A percentile compares a stretch with the other conserved stretches of the same genome.
Conservation (phyloP, 2,888 invertebrate species). For the Tetropium fuscum region DNA sequence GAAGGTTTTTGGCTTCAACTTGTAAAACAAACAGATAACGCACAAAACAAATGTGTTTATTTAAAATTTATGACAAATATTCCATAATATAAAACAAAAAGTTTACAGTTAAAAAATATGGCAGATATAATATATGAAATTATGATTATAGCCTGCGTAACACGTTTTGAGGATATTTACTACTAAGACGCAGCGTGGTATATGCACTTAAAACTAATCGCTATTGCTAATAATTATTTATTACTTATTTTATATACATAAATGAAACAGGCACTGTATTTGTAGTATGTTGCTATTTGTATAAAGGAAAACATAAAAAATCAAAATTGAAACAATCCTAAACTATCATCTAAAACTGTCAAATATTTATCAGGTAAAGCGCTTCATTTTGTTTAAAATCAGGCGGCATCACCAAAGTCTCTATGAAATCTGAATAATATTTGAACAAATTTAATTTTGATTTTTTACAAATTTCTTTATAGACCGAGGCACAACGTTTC, state of each 20-base stretch:
- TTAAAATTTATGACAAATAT: no score
- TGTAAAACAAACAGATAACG: no score
- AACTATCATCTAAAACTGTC: conserved; percentile 24
- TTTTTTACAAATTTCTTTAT: conserved; percentile 47
- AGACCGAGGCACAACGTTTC: conserved; percentile 51
- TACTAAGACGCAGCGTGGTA: no score
- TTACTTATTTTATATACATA: conserved; percentile 3
- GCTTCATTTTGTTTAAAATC: conserved; percentile 54
- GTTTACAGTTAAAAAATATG: neutral
- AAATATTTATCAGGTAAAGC: conserved; percentile 44
- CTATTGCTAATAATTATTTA: no score
- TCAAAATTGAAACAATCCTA: no score
- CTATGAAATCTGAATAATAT: conserved; percentile 47
- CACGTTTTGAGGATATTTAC: no score
- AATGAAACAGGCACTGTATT: conserved; percentile 11
- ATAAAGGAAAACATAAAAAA: no score
- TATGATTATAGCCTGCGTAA: neutral
- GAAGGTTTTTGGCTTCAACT: no score
- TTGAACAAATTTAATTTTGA: conserved; percentile 35
- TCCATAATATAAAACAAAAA: conserved; percentile 9
- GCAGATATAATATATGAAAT: neutral
- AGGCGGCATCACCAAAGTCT: conserved; percentile 53
- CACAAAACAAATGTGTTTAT: conserved; percentile 4
- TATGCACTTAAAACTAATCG: no score
- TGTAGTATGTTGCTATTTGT: no score